Percentiles rank a stretch among this genome's conserved stretches.
These are phyloP conservation scores for Nyctalus aviator DNA, from an alignment of 2,797 vertebrate genomes.

Conservation along the genomic window DNA sequence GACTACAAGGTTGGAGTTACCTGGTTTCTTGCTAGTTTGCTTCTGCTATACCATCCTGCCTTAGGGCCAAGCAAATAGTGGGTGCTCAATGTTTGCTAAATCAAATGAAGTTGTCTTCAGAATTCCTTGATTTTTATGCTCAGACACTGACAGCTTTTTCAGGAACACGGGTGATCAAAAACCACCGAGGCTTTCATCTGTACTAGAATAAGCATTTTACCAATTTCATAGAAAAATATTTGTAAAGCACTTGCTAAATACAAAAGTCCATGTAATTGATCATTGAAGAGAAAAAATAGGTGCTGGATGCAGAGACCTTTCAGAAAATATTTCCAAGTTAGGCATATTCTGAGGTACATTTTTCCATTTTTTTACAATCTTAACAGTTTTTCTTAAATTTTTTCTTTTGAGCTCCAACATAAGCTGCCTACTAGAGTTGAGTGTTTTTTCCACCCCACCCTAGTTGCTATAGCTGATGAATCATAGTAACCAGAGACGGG, in stretches of 20 bases:
- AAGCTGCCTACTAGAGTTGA: constrained; percentile 13
- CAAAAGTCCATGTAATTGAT: neutral
- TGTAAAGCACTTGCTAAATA: constrained; percentile 42
- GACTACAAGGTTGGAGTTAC: neutral
- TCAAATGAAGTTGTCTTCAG: neutral
- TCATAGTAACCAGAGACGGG: constrained; percentile 70
- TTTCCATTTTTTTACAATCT: neutral
- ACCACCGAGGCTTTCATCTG: neutral
- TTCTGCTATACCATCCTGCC: neutral
- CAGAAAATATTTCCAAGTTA: constrained; percentile 10
- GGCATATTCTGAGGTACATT: neutral
- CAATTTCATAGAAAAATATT: constrained; percentile 37
- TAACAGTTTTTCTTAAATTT: constrained; percentile 4
- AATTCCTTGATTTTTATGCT: neutral
- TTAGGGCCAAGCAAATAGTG: neutral
- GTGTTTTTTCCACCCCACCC: constrained; percentile 64
- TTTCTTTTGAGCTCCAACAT: neutral
- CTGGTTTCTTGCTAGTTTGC: neutral
- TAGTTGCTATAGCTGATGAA: constrained; percentile 75
- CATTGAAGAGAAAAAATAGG: neutral
- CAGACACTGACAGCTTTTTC: neutral
- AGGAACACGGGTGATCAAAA: neutral
- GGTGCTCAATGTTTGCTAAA: neutral
- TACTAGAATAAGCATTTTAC: constrained; percentile 4
- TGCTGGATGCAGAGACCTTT: neutral